These are phyloP conservation scores for Protophormia terraenovae DNA, from an alignment of 2,888 invertebrate species.

Conservation along the genomic window DNA sequence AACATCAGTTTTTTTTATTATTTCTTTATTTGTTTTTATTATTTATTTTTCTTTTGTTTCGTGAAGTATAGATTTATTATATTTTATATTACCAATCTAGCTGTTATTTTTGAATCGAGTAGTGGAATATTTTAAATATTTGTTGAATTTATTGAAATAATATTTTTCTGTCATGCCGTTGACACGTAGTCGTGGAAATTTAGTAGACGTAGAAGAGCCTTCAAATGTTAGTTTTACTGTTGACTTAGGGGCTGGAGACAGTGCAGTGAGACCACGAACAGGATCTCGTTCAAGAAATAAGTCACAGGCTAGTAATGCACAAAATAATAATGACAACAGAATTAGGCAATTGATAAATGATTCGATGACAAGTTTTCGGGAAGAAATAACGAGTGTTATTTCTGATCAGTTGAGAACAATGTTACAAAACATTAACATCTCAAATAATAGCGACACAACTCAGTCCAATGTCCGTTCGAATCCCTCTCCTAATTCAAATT, in stretches of 20 bases:
- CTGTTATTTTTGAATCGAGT: neutral
- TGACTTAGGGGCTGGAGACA: too few species aligned
- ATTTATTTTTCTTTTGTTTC: neutral
- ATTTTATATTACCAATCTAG: neutral
- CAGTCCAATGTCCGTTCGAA: neutral
- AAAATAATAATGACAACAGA: neutral
- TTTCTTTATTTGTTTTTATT: too few species aligned
- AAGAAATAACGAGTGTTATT: neutral
- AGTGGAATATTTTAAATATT: too few species aligned
- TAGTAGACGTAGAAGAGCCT: too few species aligned
- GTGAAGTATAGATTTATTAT: neutral
- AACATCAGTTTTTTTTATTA: neutral
- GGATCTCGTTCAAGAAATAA: neutral
- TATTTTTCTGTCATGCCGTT: neutral
- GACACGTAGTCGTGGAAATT: too few species aligned
- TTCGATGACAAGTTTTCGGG: neutral
- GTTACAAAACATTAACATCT: neutral
- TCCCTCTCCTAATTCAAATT: neutral
- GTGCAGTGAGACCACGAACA: neutral
- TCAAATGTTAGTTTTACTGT: too few species aligned
- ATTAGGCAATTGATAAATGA: neutral
- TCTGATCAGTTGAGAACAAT: neutral
- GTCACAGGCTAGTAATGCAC: neutral
- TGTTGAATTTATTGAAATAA: neutral
- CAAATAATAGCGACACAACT: neutral